Percentiles rank a stretch among this genome's conserved stretches.
These are phyloP conservation scores for Botia kubotai DNA, from an alignment of 2,797 vertebrate genomes.

Conservation along the genomic window DNA sequence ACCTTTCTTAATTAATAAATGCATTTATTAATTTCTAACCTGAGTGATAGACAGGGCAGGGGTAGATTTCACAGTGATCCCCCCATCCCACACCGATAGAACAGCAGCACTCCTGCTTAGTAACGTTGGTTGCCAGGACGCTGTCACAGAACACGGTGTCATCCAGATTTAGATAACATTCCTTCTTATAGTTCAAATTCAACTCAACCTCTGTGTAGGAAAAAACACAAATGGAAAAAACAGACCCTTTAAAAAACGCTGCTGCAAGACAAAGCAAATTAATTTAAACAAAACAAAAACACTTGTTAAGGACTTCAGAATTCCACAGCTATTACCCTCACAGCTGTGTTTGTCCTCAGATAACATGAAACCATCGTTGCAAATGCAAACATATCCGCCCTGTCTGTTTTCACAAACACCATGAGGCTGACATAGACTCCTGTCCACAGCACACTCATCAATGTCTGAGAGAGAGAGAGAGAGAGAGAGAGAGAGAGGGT, in stretches of 20 bases:
- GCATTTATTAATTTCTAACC: conserved; percentile 66
- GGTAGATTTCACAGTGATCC: conserved; percentile 93
- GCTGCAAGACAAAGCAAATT: too few relatives aligned
- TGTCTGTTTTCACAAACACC: conserved; percentile 88
- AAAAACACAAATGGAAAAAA: conserved; percentile 10
- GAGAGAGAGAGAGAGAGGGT: conserved; percentile 40
- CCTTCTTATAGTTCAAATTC: conserved; percentile 84
- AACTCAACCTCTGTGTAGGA: conserved; percentile 70
- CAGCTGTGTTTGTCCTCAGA: conserved; percentile 87
- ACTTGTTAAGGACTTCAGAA: not conserved
- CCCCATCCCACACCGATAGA: conserved; percentile 93
- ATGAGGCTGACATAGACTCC: conserved; percentile 84
- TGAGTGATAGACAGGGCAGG: conserved; percentile 88
- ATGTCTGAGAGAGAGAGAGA: conserved; percentile 77
- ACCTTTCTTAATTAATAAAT: not conserved
- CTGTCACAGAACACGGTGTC: conserved; percentile 94
- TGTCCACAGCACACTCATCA: conserved; percentile 86
- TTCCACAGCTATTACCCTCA: conserved; percentile 77
- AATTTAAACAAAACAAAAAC: not conserved
- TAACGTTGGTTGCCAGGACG: conserved; percentile 90
- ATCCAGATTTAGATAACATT: conserved; percentile 93
- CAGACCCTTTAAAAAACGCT: not conserved
- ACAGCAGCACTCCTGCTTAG: conserved; percentile 93
- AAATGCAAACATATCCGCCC: conserved; percentile 85
- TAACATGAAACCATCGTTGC: conserved; percentile 83